A percentile compares a stretch with the other conserved stretches of the same genome.
Conservation (phyloP, 2,797 vertebrate genomes). For the Crypturellus tataupa region DNA sequence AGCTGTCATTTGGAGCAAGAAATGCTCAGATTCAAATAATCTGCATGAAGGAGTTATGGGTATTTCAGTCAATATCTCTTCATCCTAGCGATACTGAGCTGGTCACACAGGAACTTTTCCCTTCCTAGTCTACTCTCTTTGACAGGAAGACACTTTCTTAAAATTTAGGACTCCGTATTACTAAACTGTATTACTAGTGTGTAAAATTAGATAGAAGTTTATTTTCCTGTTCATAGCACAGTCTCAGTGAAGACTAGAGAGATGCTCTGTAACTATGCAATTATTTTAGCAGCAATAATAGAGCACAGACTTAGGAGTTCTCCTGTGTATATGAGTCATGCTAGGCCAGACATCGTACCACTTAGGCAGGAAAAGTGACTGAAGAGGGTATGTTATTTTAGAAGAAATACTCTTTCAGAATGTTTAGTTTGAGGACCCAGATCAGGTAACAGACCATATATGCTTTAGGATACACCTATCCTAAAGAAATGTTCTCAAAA, state of each 20-base stretch:
- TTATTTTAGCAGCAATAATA: not conserved
- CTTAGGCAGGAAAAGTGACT: not conserved
- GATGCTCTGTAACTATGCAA: not conserved
- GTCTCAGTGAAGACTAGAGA: not conserved
- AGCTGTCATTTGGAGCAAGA: not conserved
- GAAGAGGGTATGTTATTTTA: not conserved
- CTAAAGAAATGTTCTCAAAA: not conserved
- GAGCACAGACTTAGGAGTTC: not conserved
- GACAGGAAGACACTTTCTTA: not conserved
- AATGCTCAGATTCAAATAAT: not conserved
- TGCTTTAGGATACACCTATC: not conserved
- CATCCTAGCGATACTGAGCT: not conserved
- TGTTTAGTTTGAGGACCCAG: not conserved
- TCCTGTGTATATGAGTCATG: not conserved
- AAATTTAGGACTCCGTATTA: not conserved
- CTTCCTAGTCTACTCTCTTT: not conserved
- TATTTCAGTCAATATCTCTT: not conserved
- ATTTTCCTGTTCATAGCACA: not conserved
- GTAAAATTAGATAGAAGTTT: not conserved
- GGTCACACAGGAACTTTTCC: rapidly evolving
- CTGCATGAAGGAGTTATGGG: rapidly evolving
- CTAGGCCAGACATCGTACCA: not conserved
- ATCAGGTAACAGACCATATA: not conserved
- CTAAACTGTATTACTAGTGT: not conserved
- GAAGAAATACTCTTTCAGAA: not conserved